phyloP scores from a whole-genome alignment of 1,140 invertebrate species.

The Argopecten irradians region DNA sequence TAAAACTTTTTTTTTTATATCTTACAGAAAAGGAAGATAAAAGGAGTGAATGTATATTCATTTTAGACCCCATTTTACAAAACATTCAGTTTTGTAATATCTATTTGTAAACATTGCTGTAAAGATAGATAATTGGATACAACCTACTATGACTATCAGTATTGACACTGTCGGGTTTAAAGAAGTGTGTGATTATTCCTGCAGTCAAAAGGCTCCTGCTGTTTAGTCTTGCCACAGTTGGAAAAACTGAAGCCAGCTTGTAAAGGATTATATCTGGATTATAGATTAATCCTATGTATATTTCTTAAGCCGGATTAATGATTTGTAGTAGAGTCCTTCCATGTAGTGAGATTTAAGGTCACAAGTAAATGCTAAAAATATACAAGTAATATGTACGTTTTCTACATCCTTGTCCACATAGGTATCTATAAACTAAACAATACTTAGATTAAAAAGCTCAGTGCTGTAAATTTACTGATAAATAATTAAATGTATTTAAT shows the following conservation, averaged over 20 bases:
- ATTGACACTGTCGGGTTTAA: too few relatives aligned
- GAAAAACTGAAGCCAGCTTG: neutral
- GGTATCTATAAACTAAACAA: too few relatives aligned
- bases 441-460: too few relatives aligned
- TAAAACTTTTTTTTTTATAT: too few relatives aligned
- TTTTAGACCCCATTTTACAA: neutral
- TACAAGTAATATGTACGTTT: too few relatives aligned
- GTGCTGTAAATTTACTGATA: too few relatives aligned
- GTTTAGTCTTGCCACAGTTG: neutral
- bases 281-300: neutral
- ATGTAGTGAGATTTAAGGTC: neutral
- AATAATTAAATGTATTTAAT: too few relatives aligned
- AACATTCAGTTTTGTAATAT: neutral
- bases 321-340: neutral
- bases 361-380: too few relatives aligned
- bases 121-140: neutral
- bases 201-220: neutral
- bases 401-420: too few relatives aligned
- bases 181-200: neutral
- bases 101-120: neutral
- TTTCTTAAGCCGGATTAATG: neutral
- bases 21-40: too few relatives aligned
- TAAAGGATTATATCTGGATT: neutral
- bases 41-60: too few relatives aligned
- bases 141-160: neutral